A percentile compares a stretch with the other conserved stretches of the same genome.
phyloP scores from a whole-genome alignment of 2,113 vertebrate species.

The Entomyzon cyanotis region DNA sequence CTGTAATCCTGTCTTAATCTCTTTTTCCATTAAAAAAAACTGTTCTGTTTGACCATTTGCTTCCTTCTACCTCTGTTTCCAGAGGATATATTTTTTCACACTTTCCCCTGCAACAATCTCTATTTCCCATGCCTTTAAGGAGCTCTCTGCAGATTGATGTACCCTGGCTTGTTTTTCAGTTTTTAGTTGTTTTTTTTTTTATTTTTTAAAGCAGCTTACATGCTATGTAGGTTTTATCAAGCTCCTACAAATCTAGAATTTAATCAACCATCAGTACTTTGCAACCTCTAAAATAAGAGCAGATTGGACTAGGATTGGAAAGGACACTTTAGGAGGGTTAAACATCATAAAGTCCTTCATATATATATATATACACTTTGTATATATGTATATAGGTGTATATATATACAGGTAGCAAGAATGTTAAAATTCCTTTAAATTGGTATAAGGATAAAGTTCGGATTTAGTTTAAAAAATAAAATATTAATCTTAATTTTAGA shows the following conservation, averaged over 20 bases:
- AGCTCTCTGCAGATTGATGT: not conserved
- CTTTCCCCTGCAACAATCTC: not conserved
- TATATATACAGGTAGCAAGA: not conserved
- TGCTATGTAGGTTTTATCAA: conserved; percentile 3
- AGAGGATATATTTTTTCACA: not conserved
- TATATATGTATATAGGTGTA: too few relatives aligned
- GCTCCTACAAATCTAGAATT: conserved; percentile 36
- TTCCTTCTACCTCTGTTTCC: not conserved
- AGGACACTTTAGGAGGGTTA: conserved; percentile 28
- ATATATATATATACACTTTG: too few relatives aligned
- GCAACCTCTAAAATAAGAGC: not conserved
- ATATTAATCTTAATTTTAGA: not conserved
- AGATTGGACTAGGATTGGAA: conserved; percentile 30
- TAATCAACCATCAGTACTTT: conserved; percentile 46
- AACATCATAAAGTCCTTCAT: not conserved
- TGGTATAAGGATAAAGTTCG: not conserved
- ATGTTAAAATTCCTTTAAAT: not conserved
- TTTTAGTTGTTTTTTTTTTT: not conserved
- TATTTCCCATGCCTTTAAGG: not conserved
- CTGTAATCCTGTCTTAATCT: conserved; percentile 8
- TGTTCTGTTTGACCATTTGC: not conserved
- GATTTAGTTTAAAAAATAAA: not conserved
- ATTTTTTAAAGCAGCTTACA: conserved; percentile 20
- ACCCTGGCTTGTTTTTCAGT: not conserved
- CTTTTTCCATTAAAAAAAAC: not conserved